Evolutionary conservation across 2,797 vertebrate species (phyloP).

Genomic region (Oreonectes daqikongensis): DNA sequence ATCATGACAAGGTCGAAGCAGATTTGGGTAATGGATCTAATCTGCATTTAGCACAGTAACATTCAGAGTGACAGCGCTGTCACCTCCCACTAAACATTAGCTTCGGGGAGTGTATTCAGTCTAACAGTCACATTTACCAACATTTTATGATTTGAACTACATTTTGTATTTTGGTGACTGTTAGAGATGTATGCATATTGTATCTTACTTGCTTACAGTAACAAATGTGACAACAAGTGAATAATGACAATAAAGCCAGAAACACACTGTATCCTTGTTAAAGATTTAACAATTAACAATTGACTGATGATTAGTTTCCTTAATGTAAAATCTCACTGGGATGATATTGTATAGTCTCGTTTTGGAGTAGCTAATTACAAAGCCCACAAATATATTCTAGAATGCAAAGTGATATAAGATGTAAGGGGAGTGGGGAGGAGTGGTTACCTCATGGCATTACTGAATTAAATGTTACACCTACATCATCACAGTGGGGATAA

Average conservation of each 20-base stretch:
- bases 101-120: constrained; percentile 57
- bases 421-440: not conserved
- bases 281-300: too few relatives aligned
- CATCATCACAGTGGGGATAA: not conserved
- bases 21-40: constrained; percentile 70
- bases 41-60: constrained; percentile 67
- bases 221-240: too few relatives aligned
- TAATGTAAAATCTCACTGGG: too few relatives aligned
- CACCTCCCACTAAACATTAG: constrained; percentile 65
- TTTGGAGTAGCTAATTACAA: not conserved
- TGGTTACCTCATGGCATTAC: not conserved
- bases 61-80: constrained; percentile 69
- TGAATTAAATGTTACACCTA: constrained; percentile 22
- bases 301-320: too few relatives aligned
- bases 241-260: too few relatives aligned
- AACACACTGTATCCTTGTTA: too few relatives aligned
- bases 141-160: not conserved
- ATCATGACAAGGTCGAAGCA: constrained; percentile 67
- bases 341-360: too few relatives aligned
- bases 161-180: not conserved
- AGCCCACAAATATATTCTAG: not conserved
- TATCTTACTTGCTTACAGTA: too few relatives aligned
- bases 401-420: not conserved
- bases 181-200: too few relatives aligned
- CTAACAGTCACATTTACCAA: not conserved